Conservation (phyloP, 2,797 vertebrate genomes). For the Jordanella pulchra region DNA sequence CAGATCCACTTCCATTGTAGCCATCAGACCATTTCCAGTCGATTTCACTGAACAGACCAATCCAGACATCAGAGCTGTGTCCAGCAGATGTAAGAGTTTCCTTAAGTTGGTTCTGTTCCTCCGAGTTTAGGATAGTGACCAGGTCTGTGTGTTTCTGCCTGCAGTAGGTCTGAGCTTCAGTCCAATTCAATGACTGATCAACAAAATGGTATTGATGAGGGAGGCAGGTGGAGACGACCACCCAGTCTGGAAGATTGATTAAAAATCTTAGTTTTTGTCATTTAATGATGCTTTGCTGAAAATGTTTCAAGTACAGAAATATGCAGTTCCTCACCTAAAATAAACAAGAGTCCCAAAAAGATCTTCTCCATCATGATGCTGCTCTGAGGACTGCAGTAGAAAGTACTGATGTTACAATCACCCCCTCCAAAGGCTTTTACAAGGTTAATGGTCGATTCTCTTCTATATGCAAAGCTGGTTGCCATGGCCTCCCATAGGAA, state of each 20-base stretch:
- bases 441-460: background rate
- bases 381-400: background rate
- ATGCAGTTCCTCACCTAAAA: slow-evolving; percentile 35
- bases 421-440: no score
- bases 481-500: background rate
- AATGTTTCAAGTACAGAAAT: background rate
- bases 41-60: background rate
- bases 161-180: slow-evolving; percentile 10
- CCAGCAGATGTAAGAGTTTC: background rate
- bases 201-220: background rate
- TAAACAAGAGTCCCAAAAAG: slow-evolving; percentile 1
- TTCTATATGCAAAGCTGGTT: background rate
- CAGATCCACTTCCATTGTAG: background rate
- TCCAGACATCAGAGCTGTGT: background rate
- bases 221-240: background rate
- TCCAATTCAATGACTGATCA: background rate
- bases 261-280: background rate
- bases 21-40: slow-evolving; percentile 11
- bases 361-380: slow-evolving; percentile 10
- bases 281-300: slow-evolving; percentile 1
- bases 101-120: background rate
- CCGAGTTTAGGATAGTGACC: background rate
- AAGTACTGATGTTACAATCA: background rate
- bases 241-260: background rate
- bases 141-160: background rate